A percentile compares a stretch with the other conserved stretches of the same genome.
Evolutionary conservation across 2,888 invertebrate genomes (phyloP).

Genomic region (Anticlea derivata): DNA sequence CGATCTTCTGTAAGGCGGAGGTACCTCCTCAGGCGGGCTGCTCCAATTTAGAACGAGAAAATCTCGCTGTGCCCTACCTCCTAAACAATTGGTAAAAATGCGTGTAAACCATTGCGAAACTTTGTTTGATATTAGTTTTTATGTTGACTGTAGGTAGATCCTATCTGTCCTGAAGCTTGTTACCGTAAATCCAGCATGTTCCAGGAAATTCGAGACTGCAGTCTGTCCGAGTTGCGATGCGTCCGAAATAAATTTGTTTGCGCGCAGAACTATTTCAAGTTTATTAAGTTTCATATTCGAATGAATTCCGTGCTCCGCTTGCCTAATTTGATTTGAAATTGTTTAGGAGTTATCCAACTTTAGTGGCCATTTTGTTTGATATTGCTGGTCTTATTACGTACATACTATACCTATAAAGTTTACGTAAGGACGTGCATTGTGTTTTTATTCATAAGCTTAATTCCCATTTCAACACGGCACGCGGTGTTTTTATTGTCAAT

Average conservation of each 20-base stretch:
- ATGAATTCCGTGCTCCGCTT: slow-evolving; percentile 44
- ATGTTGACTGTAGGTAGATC: too few species aligned
- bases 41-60: too few species aligned
- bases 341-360: neutral
- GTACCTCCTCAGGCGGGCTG: too few species aligned
- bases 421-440: too few species aligned
- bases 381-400: too few species aligned
- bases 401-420: too few species aligned
- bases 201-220: slow-evolving; percentile 2
- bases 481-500: too few species aligned
- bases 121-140: too few species aligned
- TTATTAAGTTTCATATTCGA: slow-evolving; percentile 47
- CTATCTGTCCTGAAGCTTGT: neutral
- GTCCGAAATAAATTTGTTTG: slow-evolving; percentile 52
- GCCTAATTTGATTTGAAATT: slow-evolving; percentile 14
- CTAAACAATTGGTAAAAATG: too few species aligned
- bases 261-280: slow-evolving; percentile 27
- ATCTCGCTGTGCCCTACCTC: too few species aligned
- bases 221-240: slow-evolving; percentile 8
- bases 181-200: slow-evolving; percentile 1
- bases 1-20: too few species aligned
- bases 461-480: neutral
- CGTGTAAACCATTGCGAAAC: too few species aligned
- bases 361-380: neutral
- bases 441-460: neutral